These are phyloP conservation scores for Thaumatotibia leucotreta DNA, from an alignment of 1,140 invertebrate species.

Conservation along the genomic window DNA sequence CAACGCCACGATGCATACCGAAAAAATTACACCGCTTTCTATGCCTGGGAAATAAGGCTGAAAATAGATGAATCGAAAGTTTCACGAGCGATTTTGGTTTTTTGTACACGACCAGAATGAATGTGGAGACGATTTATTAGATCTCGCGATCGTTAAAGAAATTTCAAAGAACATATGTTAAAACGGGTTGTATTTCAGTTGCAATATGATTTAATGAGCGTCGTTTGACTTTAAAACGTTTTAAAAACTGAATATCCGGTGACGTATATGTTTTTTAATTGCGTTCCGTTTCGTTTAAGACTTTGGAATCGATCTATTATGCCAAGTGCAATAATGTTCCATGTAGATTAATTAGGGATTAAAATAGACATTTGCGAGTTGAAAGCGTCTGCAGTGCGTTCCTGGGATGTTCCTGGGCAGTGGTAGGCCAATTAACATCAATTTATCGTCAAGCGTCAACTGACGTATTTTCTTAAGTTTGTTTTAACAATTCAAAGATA, in stretches of 20 bases:
- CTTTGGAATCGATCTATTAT: conserved; percentile 33
- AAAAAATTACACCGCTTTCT: conserved; percentile 4
- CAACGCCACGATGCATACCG: conserved; percentile 12
- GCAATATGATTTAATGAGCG: conserved; percentile 36
- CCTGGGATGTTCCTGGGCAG: conserved; percentile 29
- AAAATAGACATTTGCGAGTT: conserved; percentile 34
- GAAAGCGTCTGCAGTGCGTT: conserved; percentile 29
- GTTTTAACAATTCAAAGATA: conserved; percentile 19
- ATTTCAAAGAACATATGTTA: conserved; percentile 32
- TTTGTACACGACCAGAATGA: conserved; percentile 13
- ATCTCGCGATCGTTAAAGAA: conserved; percentile 30
- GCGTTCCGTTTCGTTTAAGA: conserved; percentile 14
- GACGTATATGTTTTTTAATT: conserved; percentile 19
- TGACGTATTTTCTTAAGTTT: conserved; percentile 25
- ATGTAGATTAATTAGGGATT: conserved; percentile 50
- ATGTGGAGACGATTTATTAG: conserved; percentile 29
- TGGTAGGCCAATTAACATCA: conserved; percentile 64
- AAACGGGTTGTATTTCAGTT: conserved; percentile 39
- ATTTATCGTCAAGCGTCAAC: conserved; percentile 63
- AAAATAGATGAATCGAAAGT: not conserved
- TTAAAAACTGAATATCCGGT: conserved; percentile 11
- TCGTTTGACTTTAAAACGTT: conserved; percentile 10
- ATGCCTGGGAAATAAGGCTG: conserved; percentile 10
- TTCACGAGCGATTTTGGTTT: conserved; percentile 10
- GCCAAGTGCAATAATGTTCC: conserved; percentile 40